Conservation (phyloP, 2,888 invertebrate species). For the Lepidocyrtinus sp. region DNA sequence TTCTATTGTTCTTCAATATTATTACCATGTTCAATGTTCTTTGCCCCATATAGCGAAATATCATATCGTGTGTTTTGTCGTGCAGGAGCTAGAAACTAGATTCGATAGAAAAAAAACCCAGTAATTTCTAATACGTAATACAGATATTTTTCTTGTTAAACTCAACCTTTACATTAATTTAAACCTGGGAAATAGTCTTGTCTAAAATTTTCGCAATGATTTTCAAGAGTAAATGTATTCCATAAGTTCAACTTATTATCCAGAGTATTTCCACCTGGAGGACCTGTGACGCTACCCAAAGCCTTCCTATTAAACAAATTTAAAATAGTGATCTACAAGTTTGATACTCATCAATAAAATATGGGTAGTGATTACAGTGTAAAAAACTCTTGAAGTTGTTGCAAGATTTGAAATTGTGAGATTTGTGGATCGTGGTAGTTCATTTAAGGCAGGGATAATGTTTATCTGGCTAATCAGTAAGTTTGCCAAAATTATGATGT, state of each 20-base stretch:
- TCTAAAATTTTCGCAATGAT: not conserved
- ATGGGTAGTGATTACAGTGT: no score
- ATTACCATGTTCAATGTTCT: not conserved
- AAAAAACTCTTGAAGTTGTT: no score
- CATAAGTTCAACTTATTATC: not conserved
- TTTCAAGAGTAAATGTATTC: not conserved
- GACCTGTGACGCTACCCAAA: not conserved
- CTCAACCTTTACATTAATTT: not conserved
- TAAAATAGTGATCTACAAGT: no score
- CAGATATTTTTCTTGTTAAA: not conserved
- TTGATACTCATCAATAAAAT: no score
- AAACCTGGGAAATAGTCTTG: not conserved
- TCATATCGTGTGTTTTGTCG: not conserved
- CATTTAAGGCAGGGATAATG: no score
- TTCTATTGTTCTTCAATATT: constrained; percentile 3
- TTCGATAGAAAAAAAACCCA: not conserved
- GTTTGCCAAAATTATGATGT: no score
- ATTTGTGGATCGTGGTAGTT: no score
- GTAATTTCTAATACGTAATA: no score
- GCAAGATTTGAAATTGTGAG: no score
- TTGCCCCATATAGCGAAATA: not conserved
- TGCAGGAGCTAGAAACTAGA: not conserved
- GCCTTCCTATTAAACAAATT: no score
- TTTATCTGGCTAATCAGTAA: no score
- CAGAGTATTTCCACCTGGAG: not conserved